Base-by-base conservation (phyloP, 2,113 vertebrate genomes). In the Rhinichthys klamathensis region DNA sequence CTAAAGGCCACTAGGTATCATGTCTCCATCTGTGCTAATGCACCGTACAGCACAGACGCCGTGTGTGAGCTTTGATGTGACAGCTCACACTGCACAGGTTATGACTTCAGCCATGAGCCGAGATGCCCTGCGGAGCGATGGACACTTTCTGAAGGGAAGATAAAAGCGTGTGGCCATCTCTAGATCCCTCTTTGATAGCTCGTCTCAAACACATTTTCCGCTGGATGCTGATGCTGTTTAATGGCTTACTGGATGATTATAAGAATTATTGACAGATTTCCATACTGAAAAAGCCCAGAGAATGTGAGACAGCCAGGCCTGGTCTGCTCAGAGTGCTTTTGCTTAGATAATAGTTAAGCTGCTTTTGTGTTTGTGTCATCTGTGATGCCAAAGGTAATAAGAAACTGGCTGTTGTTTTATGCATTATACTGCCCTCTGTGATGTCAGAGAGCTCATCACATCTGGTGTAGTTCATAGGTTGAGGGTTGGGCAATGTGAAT, bases 151-250 rank as follows among this genome's bases (percentile, higher is more conserved):
- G 61, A 23, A 23, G 27, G 61, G 41, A 81, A 81, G 79, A 81
- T 81, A 32, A 81, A 81, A 81, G 79, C 79, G 6, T 1, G 3
- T n/a, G 10, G 10, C 7, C n/a, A 16, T 80, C n/a, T 25, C 41
- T 49, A 23, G 58, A 67, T 61, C 32, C 13, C 12, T n/a, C 76
- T 61, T 61, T 79, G 76, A 79, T 79, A 79, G 21, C 25, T 30
- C 61, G 18, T 32, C 60, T 81, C 60, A 32, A 81, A 69, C 79
- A 23, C 8, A 51, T 67, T 69, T 65, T 81, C 61, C 9, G 5
- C 61, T 81, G 61, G 56, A 61, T 67, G 61, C 35, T 67, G 49
- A 30, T 49, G 60, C 79, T 67, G 3, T 81, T 67, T 81, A 81
- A 81, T 46, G 25, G 38, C 23, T 49, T 49, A 44, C 78, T 23